Conservation (phyloP, 2,797 vertebrate species). For the Gouania willdenowi region DNA sequence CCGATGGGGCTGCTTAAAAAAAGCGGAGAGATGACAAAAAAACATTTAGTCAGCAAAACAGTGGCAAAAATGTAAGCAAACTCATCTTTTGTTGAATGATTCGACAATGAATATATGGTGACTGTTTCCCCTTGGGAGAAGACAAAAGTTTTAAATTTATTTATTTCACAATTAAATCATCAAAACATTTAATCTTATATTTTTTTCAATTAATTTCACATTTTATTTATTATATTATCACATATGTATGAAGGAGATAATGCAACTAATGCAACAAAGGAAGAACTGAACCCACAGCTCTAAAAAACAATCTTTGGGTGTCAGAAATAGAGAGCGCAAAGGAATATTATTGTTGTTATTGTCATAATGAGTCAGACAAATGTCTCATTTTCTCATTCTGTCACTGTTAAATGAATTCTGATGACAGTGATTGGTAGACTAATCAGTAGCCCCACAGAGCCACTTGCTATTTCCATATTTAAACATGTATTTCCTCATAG, state of each 20-base stretch:
- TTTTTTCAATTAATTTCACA: too few species aligned
- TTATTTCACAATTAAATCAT: too few species aligned
- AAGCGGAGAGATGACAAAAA: conserved; percentile 22
- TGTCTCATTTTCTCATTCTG: conserved; percentile 46
- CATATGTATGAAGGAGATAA: too few species aligned
- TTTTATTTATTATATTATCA: too few species aligned
- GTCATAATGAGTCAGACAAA: conserved; percentile 36
- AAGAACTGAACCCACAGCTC: too few species aligned
- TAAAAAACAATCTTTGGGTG: background rate
- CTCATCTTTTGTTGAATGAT: background rate
- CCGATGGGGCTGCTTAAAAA: conserved; percentile 90
- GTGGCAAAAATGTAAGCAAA: too few species aligned
- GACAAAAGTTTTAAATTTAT: too few species aligned
- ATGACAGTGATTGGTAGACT: conserved; percentile 54
- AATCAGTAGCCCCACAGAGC: conserved; percentile 55
- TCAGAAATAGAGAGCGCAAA: background rate
- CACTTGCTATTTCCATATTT: conserved; percentile 53
- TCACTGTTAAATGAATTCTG: conserved; percentile 41
- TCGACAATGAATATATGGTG: background rate
- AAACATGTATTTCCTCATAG: conserved; percentile 41
- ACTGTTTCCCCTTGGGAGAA: too few species aligned
- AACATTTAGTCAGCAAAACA: too few species aligned
- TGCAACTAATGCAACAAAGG: too few species aligned
- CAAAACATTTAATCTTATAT: too few species aligned
- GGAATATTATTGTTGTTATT: conserved; percentile 12